phyloP scores from a whole-genome alignment of 2,888 invertebrate genomes.

The Thumatha senex region DNA sequence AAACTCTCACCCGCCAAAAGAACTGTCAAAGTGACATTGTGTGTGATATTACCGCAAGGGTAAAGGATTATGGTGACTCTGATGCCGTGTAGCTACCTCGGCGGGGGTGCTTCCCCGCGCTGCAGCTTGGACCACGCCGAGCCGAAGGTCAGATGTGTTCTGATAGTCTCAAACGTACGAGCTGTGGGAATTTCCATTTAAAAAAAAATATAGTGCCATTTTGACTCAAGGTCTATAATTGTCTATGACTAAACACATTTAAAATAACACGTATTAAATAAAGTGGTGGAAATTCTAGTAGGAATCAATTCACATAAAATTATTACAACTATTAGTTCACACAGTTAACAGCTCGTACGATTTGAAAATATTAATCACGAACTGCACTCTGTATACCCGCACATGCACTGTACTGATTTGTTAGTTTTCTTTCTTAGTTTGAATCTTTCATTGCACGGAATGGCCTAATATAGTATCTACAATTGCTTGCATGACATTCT shows the following conservation, averaged over 20 bases:
- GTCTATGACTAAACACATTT: constrained; percentile 9
- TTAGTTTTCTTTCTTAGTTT: constrained; percentile 11
- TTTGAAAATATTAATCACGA: constrained; percentile 24
- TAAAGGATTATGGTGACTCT: constrained; percentile 84
- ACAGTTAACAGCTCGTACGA: constrained; percentile 21
- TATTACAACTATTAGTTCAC: not conserved
- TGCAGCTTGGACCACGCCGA: constrained; percentile 79
- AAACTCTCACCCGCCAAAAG: constrained; percentile 65
- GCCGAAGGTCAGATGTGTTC: constrained; percentile 71
- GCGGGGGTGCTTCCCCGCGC: constrained; percentile 82
- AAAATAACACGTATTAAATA: not conserved
- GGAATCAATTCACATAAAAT: constrained; percentile 7
- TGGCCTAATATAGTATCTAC: constrained; percentile 19
- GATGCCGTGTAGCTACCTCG: constrained; percentile 87
- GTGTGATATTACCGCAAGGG: constrained; percentile 53
- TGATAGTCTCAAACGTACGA: constrained; percentile 42
- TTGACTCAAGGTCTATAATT: constrained; percentile 23
- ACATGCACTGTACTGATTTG: constrained; percentile 21
- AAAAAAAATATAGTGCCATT: too few species aligned
- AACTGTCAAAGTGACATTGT: constrained; percentile 74
- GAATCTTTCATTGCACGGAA: constrained; percentile 27
- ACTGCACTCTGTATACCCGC: constrained; percentile 25
- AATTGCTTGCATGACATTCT: constrained; percentile 30
- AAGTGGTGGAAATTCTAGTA: constrained; percentile 32
- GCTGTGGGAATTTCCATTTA: constrained; percentile 38